A percentile compares a stretch with the other conserved stretches of the same genome.
phyloP scores from a whole-genome alignment of 2,888 invertebrate species.

The Drosophila subquinaria region DNA sequence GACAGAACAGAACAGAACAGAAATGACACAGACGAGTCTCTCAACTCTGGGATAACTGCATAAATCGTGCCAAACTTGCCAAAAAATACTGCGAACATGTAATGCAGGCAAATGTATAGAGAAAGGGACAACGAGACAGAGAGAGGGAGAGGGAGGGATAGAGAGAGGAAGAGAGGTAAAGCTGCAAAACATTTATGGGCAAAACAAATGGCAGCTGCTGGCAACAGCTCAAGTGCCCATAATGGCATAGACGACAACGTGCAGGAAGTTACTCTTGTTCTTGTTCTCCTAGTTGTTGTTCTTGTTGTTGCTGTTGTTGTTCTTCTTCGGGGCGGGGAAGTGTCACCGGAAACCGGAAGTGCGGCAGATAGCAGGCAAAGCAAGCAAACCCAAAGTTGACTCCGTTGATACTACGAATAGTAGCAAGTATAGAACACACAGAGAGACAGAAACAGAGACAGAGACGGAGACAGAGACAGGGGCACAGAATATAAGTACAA shows the following conservation, averaged over 20 bases:
- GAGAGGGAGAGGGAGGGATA: background rate
- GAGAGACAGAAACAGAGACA: no score
- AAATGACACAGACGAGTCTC: constrained; percentile 26
- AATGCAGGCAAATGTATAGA: constrained; percentile 19
- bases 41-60: constrained; percentile 35
- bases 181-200: constrained; percentile 71
- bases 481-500: background rate
- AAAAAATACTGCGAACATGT: constrained; percentile 18
- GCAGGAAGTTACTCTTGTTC: constrained; percentile 64
- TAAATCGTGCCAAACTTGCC: constrained; percentile 65
- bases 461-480: no score
- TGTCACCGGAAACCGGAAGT: constrained; percentile 77
- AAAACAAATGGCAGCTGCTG: constrained; percentile 71
- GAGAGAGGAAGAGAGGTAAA: background rate
- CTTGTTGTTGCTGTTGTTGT: constrained; percentile 9
- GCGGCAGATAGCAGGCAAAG: constrained; percentile 74
- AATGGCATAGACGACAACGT: constrained; percentile 76
- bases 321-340: constrained; percentile 49
- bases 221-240: constrained; percentile 77
- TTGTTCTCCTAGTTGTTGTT: constrained; percentile 26
- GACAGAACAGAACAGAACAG: background rate
- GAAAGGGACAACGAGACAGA: background rate
- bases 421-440: no score
- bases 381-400: constrained; percentile 59
- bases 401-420: constrained; percentile 28